A percentile compares a stretch with the other conserved stretches of the same genome.
These are phyloP conservation scores for Diplodus sargus DNA, from an alignment of 2,797 vertebrate species.

Conservation along the genomic window DNA sequence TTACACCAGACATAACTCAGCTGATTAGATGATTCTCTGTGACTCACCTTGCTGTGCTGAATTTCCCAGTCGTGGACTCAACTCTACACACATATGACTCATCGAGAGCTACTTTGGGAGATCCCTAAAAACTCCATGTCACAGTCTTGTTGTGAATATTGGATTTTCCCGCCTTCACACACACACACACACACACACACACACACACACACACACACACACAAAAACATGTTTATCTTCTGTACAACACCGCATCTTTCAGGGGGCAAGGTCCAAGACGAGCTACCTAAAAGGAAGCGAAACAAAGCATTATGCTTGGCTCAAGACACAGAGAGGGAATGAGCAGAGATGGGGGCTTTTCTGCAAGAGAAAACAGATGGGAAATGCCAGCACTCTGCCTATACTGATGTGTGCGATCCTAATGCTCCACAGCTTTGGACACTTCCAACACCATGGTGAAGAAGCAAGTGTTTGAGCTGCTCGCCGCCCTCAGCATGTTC, in stretches of 20 bases:
- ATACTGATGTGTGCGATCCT: slow-evolving; percentile 36
- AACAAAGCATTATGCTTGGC: slow-evolving; percentile 35
- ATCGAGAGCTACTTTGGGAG: slow-evolving; percentile 18
- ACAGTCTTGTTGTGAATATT: slow-evolving; percentile 2
- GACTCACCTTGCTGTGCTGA: slow-evolving; percentile 32
- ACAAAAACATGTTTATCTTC: slow-evolving; percentile 43
- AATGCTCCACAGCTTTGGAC: slow-evolving; percentile 89
- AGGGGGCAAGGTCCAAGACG: slow-evolving; percentile 69
- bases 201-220: slow-evolving; percentile 13
- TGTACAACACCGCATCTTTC: slow-evolving; percentile 35
- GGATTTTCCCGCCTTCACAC: slow-evolving; percentile 26
- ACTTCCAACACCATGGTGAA: slow-evolving; percentile 99
- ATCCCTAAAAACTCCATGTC: slow-evolving; percentile 21
- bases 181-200: slow-evolving; percentile 19
- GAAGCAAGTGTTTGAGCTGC: slow-evolving; percentile 97
- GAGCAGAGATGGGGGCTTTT: background rate
- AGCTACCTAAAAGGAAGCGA: slow-evolving; percentile 26
- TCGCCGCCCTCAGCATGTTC: slow-evolving; percentile 96
- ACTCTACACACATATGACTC: slow-evolving; percentile 32
- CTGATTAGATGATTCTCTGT: slow-evolving; percentile 7
- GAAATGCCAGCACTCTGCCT: background rate
- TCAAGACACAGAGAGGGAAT: background rate
- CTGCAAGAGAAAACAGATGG: slow-evolving; percentile 8
- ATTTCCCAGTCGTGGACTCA: slow-evolving; percentile 23
- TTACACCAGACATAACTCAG: slow-evolving; percentile 6